Evolutionary conservation across 2,113 vertebrate genomes (phyloP), one percentile per base, ranked within the genome.

Genomic region (Tupaia chinensis): DNA sequence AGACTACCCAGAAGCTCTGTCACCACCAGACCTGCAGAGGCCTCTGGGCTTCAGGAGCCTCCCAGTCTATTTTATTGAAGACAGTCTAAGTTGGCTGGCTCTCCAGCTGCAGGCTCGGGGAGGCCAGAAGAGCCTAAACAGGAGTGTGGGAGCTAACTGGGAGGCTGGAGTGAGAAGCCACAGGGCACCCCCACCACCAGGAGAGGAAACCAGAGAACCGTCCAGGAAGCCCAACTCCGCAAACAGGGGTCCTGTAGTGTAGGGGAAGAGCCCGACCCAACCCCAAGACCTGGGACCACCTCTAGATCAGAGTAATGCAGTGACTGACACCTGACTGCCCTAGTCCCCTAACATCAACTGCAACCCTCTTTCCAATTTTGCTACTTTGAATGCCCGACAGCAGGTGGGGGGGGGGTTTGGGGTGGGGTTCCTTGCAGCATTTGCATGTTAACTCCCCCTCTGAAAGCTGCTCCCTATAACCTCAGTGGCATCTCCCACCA

Each of bases 161-260:
- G 53, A 34, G 90, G 54, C 44, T 12, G 66, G 32, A 58, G 19
- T 3, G 34, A 86, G 80, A 29, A 44, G 17, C 32, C 34, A 58
- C 17, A 44, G 1, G 1, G 6, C 27, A 58, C 5, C 23, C 23
- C 17, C 2, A 16, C 65, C 19, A 34, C 73, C 70, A 29, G 78
- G 6, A 91, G 58, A 54, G 23, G 16, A 22, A 32, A 27, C 20
- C 12, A 17, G 34, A 74, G 10, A 53, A 80, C 16, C 11, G 65
- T 65, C 25, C 3, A 11, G 56, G 7, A 61, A 14, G 60, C 22
- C 4, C 0, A 7, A 53, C 8, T 9, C 7, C 61, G 12, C 58
- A 6, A 77, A 19, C 1, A 2, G 29, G 79, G 65, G 13, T 8
- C 15, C 23, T 58, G 27, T 0, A 0, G 34, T 4, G 0, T 2